Base-by-base conservation (phyloP, 92 coral and sea anemone genomes). In the Porites evermanni region DNA sequence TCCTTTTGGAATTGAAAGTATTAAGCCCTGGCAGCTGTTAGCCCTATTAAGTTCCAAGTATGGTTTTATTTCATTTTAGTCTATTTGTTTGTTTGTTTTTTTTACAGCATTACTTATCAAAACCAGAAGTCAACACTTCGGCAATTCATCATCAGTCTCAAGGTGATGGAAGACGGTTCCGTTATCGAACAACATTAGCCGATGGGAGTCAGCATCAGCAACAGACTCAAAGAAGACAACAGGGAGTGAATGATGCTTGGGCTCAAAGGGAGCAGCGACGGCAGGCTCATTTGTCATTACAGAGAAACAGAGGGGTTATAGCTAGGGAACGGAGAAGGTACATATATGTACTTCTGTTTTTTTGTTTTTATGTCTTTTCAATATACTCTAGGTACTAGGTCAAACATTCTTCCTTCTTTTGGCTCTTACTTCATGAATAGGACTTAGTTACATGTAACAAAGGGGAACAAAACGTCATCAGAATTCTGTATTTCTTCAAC, bases 251-350 rank as follows among this genome's bases (percentile, higher is more conserved):
- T 70, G 74, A 74, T 63, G 83, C 91, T 18, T 81, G 97, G 99
- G 93, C 71, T n/a, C 74, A 85, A 74, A 78, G 91, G 67, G 89
- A 78, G 65, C 80, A 75, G 20, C 80, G 93, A 74, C 79, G 93
- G 51, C 92, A 91, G 83, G 81, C 87, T 47, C 77, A 86, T 53
- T 51, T 79, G 87, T 80, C 93, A n/a, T 81, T 87, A 23, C 90
- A 84, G 38, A 93, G 92, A 50, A 86, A 91, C 47, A 86, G 84
- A 87, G 82, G 54, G 66, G 60, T 44, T 16, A 67, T 66, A 44
- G 92, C 92, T 18, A 92, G 91, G 19, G 98, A 92, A 79, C 88
- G 77, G 50, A 79, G 99, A 88, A 95, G 96, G 99, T 97, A 23
- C 58, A 6, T 1, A 18, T 20, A 7, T 24, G 4, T 12, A 19